These are phyloP conservation scores for Pseudochaenichthys georgianus DNA, from an alignment of 2,797 vertebrate genomes.

Conservation along the genomic window DNA sequence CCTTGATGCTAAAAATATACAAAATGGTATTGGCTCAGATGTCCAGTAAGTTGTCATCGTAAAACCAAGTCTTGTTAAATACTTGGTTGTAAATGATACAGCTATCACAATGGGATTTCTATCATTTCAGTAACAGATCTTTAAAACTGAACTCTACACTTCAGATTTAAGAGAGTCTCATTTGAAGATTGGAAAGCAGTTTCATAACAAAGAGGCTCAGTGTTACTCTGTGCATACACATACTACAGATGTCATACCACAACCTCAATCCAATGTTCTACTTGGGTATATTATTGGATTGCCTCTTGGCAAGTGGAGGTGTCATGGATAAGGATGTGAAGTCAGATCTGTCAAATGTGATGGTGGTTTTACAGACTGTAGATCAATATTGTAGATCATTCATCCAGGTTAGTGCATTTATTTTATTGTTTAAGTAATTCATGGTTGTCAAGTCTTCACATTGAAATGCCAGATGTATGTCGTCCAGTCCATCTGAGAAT, in stretches of 20 bases:
- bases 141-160: not conserved
- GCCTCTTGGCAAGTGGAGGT: not conserved
- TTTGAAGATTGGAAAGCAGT: not conserved
- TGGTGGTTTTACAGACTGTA: not conserved
- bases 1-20: constrained; percentile 60
- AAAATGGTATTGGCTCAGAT: constrained; percentile 25
- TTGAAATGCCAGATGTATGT: constrained; percentile 33
- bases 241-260: not conserved
- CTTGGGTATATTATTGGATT: not conserved
- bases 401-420: not conserved
- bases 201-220: not conserved
- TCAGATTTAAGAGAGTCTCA: not conserved
- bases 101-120: constrained; percentile 14
- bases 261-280: not conserved
- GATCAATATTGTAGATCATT: not conserved
- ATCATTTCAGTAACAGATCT: constrained; percentile 19
- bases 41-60: constrained; percentile 30
- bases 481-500: constrained; percentile 38
- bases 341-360: constrained; percentile 4
- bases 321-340: not conserved
- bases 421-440: not conserved
- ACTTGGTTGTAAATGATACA: constrained; percentile 10
- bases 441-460: constrained; percentile 8
- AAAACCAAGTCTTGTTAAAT: constrained; percentile 42
- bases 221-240: not conserved